phyloP scores from a whole-genome alignment of 2,113 vertebrate species.

The Motacilla tschutschensis region DNA sequence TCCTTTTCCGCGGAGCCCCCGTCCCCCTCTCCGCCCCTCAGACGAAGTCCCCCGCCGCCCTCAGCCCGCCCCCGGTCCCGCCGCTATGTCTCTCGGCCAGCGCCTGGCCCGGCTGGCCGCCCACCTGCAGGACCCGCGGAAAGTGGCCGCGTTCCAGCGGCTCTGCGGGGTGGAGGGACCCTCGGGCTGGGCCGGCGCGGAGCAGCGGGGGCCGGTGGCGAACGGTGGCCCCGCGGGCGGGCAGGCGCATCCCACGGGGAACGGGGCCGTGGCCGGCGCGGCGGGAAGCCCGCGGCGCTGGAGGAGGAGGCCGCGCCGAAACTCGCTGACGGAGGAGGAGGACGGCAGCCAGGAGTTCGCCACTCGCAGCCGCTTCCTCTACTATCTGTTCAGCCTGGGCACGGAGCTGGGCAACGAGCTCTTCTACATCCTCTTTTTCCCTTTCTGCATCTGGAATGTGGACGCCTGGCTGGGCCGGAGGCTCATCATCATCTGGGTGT shows the following conservation, averaged over 20 bases:
- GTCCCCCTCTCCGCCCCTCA: not conserved
- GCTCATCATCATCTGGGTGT: slow-evolving; percentile 91
- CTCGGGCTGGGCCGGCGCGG: slow-evolving; percentile 1
- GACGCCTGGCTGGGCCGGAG: slow-evolving; percentile 85
- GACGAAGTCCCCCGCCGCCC: not conserved
- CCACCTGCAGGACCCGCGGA: slow-evolving; percentile 82
- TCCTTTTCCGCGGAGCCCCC: not conserved
- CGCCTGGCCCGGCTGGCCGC: slow-evolving; percentile 53
- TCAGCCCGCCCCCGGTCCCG: not conserved
- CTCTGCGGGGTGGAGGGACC: slow-evolving; percentile 83
- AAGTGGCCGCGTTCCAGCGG: slow-evolving; percentile 89
- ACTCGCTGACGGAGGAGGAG: slow-evolving; percentile 88
- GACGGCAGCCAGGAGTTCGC: slow-evolving; percentile 77
- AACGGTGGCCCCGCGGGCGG: slow-evolving; percentile 41
- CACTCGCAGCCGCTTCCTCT: slow-evolving; percentile 82
- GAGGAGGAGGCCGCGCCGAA: slow-evolving; percentile 76
- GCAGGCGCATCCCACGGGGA: slow-evolving; percentile 51
- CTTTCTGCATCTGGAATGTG: slow-evolving; percentile 92
- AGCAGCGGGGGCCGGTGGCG: not conserved
- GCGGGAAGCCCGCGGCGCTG: not conserved
- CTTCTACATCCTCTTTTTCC: slow-evolving; percentile 94
- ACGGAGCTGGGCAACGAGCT: slow-evolving; percentile 95
- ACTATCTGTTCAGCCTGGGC: slow-evolving; percentile 89
- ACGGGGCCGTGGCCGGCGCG: slow-evolving; percentile 59
- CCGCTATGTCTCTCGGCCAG: slow-evolving; percentile 58